These are phyloP conservation scores for Helostoma temminkii DNA, from an alignment of 2,797 vertebrate genomes.

Conservation along the genomic window DNA sequence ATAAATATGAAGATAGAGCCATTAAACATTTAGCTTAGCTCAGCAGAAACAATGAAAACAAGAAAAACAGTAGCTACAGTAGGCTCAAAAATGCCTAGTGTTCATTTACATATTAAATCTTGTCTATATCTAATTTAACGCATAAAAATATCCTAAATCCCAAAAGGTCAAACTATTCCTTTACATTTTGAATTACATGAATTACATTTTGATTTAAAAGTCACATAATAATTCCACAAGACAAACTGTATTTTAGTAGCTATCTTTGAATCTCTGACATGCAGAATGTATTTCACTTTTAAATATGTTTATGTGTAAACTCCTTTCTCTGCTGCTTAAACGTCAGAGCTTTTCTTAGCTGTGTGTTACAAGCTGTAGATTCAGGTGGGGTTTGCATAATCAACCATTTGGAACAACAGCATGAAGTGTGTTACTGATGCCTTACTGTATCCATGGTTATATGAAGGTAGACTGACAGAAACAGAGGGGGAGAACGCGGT, in stretches of 20 bases:
- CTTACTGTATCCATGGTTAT: slow-evolving; percentile 73
- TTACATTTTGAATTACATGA: neutral
- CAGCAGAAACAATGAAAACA: neutral
- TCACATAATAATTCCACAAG: neutral
- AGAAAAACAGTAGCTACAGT: neutral
- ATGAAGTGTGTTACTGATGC: slow-evolving; percentile 68
- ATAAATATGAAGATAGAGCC: neutral
- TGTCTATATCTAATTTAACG: too few relatives aligned
- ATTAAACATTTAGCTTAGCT: neutral
- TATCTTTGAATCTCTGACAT: neutral
- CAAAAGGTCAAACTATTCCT: neutral
- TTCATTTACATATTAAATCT: neutral
- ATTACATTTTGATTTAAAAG: neutral
- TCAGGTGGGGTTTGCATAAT: slow-evolving; percentile 47
- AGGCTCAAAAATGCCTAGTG: neutral
- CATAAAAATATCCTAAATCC: too few relatives aligned
- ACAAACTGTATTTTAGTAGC: slow-evolving; percentile 9
- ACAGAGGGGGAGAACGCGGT: slow-evolving; percentile 18
- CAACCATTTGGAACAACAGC: slow-evolving; percentile 35
- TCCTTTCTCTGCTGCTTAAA: slow-evolving; percentile 17
- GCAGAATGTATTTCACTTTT: slow-evolving; percentile 2
- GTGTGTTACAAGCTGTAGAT: slow-evolving; percentile 33
- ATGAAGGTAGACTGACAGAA: slow-evolving; percentile 32
- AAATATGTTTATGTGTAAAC: slow-evolving; percentile 6
- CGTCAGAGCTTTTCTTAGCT: slow-evolving; percentile 12